phyloP scores from a whole-genome alignment of 2,888 invertebrate genomes.

The Ethmia dodecea region DNA sequence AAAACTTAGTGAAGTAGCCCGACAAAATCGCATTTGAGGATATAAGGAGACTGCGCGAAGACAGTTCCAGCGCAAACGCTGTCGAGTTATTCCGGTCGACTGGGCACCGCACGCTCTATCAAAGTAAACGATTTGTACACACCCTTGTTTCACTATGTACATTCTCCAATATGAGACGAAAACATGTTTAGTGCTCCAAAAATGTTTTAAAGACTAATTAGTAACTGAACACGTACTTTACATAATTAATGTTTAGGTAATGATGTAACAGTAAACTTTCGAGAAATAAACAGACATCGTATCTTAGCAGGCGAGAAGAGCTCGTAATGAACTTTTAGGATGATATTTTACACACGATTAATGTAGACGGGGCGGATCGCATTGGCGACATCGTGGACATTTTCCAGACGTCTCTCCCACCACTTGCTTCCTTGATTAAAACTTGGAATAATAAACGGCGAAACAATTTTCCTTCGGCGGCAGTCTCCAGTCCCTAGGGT shows the following conservation, averaged over 20 bases:
- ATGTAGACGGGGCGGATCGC: slow-evolving; percentile 39
- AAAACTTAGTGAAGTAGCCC: slow-evolving; percentile 43
- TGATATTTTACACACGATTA: slow-evolving; percentile 53
- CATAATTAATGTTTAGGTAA: too few relatives aligned
- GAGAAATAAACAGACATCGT: too few relatives aligned
- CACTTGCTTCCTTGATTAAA: slow-evolving; percentile 67
- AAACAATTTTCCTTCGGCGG: slow-evolving; percentile 58
- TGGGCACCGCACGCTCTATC: slow-evolving; percentile 43
- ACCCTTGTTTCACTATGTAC: slow-evolving; percentile 32
- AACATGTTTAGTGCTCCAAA: too few relatives aligned
- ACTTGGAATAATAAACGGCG: slow-evolving; percentile 68
- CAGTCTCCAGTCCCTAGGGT: slow-evolving; percentile 36
- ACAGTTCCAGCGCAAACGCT: slow-evolving; percentile 40
- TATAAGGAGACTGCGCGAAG: slow-evolving; percentile 22
- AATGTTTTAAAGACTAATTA: too few relatives aligned
- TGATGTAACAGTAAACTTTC: too few relatives aligned
- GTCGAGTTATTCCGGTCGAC: slow-evolving; percentile 54
- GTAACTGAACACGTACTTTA: too few relatives aligned
- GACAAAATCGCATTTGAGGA: slow-evolving; percentile 56
- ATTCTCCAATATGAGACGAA: too few relatives aligned
- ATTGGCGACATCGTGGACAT: slow-evolving; percentile 41
- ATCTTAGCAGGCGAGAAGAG: too few relatives aligned
- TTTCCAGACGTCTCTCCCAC: slow-evolving; percentile 48
- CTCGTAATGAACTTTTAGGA: slow-evolving; percentile 38
- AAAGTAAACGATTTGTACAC: slow-evolving; percentile 62